Evolutionary conservation across 2,113 vertebrate genomes (phyloP).

Genomic region (Nothocercus nigrocapillus): DNA sequence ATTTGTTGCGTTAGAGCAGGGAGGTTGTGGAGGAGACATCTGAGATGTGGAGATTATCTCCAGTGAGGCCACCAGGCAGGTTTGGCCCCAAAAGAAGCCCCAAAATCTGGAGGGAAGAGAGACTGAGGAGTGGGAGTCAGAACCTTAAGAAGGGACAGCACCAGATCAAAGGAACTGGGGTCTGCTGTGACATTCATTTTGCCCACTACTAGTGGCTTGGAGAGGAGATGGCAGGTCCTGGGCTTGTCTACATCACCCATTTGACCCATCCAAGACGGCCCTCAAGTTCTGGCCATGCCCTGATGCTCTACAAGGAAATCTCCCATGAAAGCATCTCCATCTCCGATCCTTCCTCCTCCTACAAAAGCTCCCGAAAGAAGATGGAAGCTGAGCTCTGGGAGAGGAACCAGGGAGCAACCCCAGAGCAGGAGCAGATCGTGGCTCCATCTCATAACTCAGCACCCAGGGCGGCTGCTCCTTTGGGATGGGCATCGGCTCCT

Average conservation of each 20-base stretch:
- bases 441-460: too few species aligned
- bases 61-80: too few species aligned
- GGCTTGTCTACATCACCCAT: not conserved
- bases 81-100: too few species aligned
- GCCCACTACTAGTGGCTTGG: not conserved
- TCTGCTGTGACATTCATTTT: too few species aligned
- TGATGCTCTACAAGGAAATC: not conserved
- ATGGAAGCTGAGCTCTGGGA: not conserved
- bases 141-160: not conserved
- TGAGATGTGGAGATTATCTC: too few species aligned
- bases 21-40: too few species aligned
- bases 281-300: too few species aligned
- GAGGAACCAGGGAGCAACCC: not conserved
- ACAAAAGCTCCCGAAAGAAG: not conserved
- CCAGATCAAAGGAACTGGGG: not conserved
- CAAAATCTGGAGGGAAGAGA: not conserved
- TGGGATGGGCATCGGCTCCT: not conserved
- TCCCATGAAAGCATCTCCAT: not conserved
- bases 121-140: not conserved
- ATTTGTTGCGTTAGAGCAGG: too few species aligned
- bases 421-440: not conserved
- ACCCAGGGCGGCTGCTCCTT: not conserved
- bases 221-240: not conserved
- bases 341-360: not conserved
- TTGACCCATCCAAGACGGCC: not conserved